These are phyloP conservation scores for Epinotia brunnichana DNA, from an alignment of 2,888 invertebrate species.

Conservation along the genomic window DNA sequence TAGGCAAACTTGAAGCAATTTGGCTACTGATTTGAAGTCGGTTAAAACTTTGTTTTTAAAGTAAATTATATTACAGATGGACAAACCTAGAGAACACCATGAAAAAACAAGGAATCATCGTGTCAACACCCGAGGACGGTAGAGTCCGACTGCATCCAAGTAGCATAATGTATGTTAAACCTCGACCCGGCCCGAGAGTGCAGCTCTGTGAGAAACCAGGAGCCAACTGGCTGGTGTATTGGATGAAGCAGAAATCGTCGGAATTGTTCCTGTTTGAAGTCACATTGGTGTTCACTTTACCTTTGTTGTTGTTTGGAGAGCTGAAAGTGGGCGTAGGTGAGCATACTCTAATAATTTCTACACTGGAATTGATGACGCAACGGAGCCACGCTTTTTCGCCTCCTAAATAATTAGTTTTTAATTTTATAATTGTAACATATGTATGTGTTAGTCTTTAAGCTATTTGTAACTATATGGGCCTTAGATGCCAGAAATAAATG, in stretches of 20 bases:
- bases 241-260: slow-evolving; percentile 87
- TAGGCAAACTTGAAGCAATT: no score
- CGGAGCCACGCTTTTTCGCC: no score
- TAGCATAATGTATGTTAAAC: slow-evolving; percentile 84
- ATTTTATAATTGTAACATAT: no score
- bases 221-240: slow-evolving; percentile 89
- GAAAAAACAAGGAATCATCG: slow-evolving; percentile 53
- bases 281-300: slow-evolving; percentile 91
- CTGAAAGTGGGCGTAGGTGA: slow-evolving; percentile 70
- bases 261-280: slow-evolving; percentile 90
- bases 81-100: slow-evolving; percentile 48
- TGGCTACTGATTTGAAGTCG: no score
- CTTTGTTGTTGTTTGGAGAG: slow-evolving; percentile 94
- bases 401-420: no score
- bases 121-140: slow-evolving; percentile 85
- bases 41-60: no score
- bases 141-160: slow-evolving; percentile 89
- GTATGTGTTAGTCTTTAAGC: no score
- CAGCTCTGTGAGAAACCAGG: slow-evolving; percentile 67
- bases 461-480: no score
- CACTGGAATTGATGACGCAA: no score
- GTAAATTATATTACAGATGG: slow-evolving; percentile 31
- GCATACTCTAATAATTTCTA: slow-evolving; percentile 40
- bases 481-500: no score
- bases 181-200: slow-evolving; percentile 79